phyloP scores from a whole-genome alignment of 1,140 invertebrate species.

The Scaptomyza pallida region DNA sequence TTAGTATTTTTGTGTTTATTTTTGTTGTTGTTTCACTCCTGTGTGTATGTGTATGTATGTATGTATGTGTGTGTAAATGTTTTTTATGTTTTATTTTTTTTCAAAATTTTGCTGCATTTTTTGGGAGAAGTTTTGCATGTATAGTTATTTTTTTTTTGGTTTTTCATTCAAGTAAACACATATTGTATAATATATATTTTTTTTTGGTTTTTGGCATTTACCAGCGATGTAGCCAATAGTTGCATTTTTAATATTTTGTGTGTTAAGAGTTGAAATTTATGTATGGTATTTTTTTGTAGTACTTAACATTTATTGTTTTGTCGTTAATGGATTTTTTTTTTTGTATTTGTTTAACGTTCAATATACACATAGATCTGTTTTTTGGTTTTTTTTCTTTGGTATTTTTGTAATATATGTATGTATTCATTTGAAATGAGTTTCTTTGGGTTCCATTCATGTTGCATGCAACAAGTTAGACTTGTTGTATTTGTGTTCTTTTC shows the following conservation, averaged over 20 bases:
- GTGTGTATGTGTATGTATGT: constrained; percentile 7
- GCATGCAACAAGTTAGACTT: constrained; percentile 35
- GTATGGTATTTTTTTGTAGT: constrained; percentile 13
- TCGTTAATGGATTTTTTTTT: constrained; percentile 41
- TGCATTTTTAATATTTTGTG: not conserved
- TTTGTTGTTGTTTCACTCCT: constrained; percentile 23
- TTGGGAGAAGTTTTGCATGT: not conserved
- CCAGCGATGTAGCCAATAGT: constrained; percentile 4
- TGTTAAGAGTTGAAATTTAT: constrained; percentile 12
- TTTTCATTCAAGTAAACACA: not conserved
- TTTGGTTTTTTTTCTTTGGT: constrained; percentile 39
- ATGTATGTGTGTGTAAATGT: not conserved
- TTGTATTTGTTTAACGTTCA: too few species aligned
- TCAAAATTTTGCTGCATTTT: not conserved
- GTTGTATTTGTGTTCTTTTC: constrained; percentile 13
- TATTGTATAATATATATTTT: constrained; percentile 4
- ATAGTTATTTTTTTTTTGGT: not conserved
- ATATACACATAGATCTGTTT: constrained; percentile 56
- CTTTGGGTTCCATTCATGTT: constrained; percentile 31
- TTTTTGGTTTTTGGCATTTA: constrained; percentile 19
- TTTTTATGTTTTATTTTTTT: constrained; percentile 7
- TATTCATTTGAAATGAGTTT: constrained; percentile 42
- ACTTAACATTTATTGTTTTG: constrained; percentile 27
- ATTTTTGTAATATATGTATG: constrained; percentile 9
- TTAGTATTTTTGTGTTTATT: constrained; percentile 7